Evolutionary conservation across 2,888 invertebrate genomes (phyloP), one percentile per base, ranked within the genome.

Genomic region (Aspidiotus rigidus): DNA sequence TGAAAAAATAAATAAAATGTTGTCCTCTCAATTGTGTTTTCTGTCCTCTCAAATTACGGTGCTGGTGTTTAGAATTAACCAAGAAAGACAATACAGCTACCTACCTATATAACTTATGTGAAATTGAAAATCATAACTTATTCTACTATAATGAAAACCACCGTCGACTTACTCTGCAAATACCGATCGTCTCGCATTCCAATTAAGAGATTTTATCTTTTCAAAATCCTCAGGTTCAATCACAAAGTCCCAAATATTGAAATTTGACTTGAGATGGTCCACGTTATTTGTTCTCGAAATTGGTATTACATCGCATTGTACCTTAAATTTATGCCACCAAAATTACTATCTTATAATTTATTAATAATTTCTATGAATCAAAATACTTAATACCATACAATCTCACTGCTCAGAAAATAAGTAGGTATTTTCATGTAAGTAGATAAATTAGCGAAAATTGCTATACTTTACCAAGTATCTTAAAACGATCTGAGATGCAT

Each of bases 401-500:
- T 44, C 11, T 44, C 49, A 44, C 49, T 15, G 15, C 15, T 40
- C n/a, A 6, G 56, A 10, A 11, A 60, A 40, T 10, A 15, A n/a
- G 42, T 16, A 42, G 6, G 8, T 17, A 39, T 59, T 6, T 16
- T 7, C 1, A 39, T 9, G n/a, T 17, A 62, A 49, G n/a, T 62
- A 13, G 13, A 11, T 28, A 28, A 28, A 5, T 28, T 28, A 28
- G 28, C 5, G 5, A 28, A 28, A 28, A 28, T 28, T 28, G 28
- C 28, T 28, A 5, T 28, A 28, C 28, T 1, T 54, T 62, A 84
- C 80, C 77, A 83, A 83, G 77, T 84, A 85, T 78, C 85, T 83
- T 60, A 88, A 81, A 0, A 87, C 79, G 40, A 89, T 80, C 77
- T 90, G 89, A 0, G 88, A 88, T 1, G 83, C 79, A 6, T 83